phyloP scores from a whole-genome alignment of 2,888 invertebrate species.

The Heliconius ismenius region DNA sequence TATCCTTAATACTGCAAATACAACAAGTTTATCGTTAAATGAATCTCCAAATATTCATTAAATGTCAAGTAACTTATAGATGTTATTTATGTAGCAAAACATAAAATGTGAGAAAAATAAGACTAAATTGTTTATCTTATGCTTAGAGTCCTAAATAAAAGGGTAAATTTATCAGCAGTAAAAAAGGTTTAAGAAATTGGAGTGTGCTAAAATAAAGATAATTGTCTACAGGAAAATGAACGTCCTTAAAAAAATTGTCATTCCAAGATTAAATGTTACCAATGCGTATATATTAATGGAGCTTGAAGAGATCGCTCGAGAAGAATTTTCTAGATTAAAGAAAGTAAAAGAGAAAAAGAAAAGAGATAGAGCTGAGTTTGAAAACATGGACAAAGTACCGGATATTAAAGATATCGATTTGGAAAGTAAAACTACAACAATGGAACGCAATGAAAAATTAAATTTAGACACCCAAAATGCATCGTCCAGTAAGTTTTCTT shows the following conservation, averaged over 20 bases:
- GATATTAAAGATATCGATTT: background rate
- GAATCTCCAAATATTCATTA: constrained; percentile 3
- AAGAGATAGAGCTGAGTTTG: constrained; percentile 24
- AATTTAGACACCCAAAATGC: background rate
- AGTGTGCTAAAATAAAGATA: constrained; percentile 15
- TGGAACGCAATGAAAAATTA: background rate
- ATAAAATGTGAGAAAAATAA: background rate
- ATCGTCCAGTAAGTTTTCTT: constrained; percentile 17
- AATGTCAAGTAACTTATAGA: background rate
- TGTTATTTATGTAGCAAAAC: background rate
- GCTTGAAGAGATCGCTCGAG: constrained; percentile 56
- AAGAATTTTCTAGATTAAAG: constrained; percentile 56
- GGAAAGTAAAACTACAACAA: background rate
- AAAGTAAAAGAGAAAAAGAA: constrained; percentile 48
- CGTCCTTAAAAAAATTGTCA: constrained; percentile 52
- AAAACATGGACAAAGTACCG: constrained; percentile 33
- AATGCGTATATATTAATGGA: constrained; percentile 52
- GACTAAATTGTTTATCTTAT: background rate
- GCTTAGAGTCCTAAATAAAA: background rate
- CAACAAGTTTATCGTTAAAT: background rate
- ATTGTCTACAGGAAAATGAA: constrained; percentile 55
- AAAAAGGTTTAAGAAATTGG: constrained; percentile 20
- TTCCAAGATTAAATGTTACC: constrained; percentile 52
- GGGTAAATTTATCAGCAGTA: constrained; percentile 34
- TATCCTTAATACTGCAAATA: background rate